phyloP scores from a whole-genome alignment of 2,888 invertebrate genomes.

The Chorisops tibialis region DNA sequence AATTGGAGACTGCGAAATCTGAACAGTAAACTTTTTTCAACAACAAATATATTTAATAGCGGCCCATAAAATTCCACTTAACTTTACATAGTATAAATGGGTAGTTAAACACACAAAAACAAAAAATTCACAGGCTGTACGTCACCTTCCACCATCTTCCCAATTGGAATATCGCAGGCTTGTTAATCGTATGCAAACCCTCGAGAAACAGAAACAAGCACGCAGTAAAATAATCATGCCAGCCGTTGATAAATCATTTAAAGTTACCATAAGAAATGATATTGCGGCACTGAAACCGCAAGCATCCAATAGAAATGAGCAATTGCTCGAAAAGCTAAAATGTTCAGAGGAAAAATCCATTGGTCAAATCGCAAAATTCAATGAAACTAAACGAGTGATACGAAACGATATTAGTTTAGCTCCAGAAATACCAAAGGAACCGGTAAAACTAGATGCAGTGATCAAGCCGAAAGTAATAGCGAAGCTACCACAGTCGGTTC shows the following conservation, averaged over 20 bases:
- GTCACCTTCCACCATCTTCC: conserved; percentile 48
- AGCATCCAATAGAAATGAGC: neutral
- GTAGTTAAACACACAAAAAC: neutral
- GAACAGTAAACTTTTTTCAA: neutral
- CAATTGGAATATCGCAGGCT: conserved; percentile 49
- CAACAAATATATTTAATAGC: neutral
- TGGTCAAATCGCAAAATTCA: too few relatives aligned
- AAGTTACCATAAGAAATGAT: conserved; percentile 15
- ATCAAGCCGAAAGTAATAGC: too few relatives aligned
- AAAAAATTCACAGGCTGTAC: conserved; percentile 43
- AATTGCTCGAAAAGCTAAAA: too few relatives aligned
- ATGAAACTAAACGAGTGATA: too few relatives aligned
- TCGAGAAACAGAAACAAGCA: conserved; percentile 44
- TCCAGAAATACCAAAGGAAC: too few relatives aligned
- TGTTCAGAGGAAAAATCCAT: too few relatives aligned
- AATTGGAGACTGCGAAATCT: neutral
- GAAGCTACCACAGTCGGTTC: too few relatives aligned
- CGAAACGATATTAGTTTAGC: too few relatives aligned
- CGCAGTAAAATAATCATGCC: conserved; percentile 18
- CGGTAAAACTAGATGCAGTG: too few relatives aligned
- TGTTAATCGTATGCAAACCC: conserved; percentile 47
- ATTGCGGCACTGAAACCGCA: neutral
- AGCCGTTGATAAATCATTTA: conserved; percentile 16
- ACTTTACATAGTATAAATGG: neutral
- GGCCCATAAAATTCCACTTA: conserved; percentile 4